phyloP scores from a whole-genome alignment of 2,113 vertebrate genomes.

The Hymenochirus boettgeri region DNA sequence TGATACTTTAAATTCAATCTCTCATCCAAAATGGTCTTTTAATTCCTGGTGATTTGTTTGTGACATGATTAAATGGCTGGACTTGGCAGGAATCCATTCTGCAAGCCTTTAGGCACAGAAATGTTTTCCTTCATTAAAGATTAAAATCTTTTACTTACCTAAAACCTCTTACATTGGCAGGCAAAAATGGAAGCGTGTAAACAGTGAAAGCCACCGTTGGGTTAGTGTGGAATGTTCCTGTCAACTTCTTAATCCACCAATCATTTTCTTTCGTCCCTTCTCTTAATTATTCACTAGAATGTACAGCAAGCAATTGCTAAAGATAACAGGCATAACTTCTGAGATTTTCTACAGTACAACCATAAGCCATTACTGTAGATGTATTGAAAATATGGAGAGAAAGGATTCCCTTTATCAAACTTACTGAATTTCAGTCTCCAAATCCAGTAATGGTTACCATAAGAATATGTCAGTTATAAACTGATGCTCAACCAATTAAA shows the following conservation, averaged over 20 bases:
- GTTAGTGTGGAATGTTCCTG: slow-evolving; percentile 35
- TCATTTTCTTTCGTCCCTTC: slow-evolving; percentile 21
- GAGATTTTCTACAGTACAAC: too few species aligned
- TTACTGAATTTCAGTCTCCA: too few species aligned
- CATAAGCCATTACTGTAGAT: too few species aligned
- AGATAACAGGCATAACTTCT: too few species aligned
- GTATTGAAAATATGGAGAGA: too few species aligned
- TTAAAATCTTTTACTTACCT: slow-evolving; percentile 43
- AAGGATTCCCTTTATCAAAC: too few species aligned
- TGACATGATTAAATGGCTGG: slow-evolving; percentile 41
- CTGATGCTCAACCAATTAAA: too few species aligned
- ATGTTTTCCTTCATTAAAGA: slow-evolving; percentile 42
- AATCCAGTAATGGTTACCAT: too few species aligned
- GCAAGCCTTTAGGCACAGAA: slow-evolving; percentile 24
- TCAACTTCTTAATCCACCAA: slow-evolving; percentile 29
- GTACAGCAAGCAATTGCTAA: slow-evolving; percentile 10
- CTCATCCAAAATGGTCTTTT: slow-evolving; percentile 39
- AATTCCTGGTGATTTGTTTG: slow-evolving; percentile 41
- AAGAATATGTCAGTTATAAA: too few species aligned
- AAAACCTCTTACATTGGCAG: slow-evolving; percentile 42
- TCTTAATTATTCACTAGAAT: slow-evolving; percentile 39
- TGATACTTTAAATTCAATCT: slow-evolving; percentile 40
- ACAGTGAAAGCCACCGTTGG: slow-evolving; percentile 21
- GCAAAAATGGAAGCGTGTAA: slow-evolving; percentile 28
- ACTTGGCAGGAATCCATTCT: slow-evolving; percentile 31